phyloP scores from a whole-genome alignment of 2,797 vertebrate species.

The Danio aesculapii region DNA sequence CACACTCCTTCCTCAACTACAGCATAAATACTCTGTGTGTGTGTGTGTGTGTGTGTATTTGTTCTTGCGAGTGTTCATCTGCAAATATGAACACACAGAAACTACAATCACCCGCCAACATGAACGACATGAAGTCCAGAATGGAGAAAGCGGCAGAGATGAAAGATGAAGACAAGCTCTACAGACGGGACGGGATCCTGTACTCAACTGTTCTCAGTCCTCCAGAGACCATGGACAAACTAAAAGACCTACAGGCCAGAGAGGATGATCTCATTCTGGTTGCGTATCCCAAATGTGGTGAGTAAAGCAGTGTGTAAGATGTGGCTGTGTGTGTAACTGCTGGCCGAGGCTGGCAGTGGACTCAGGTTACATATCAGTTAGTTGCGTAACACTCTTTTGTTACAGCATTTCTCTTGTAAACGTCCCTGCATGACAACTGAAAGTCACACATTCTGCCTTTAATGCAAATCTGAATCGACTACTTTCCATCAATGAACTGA shows the following conservation, averaged over 20 bases:
- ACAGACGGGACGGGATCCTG: conserved; percentile 67
- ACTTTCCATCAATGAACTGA: background rate
- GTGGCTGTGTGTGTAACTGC: background rate
- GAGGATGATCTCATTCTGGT: conserved; percentile 71
- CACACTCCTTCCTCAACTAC: background rate
- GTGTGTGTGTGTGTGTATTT: background rate
- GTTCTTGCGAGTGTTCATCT: background rate
- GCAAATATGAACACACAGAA: background rate
- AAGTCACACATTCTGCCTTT: background rate
- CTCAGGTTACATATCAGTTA: conserved; percentile 15
- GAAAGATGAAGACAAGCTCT: conserved; percentile 68
- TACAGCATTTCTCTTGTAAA: background rate
- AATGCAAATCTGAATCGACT: background rate
- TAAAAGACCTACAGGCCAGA: conserved; percentile 71
- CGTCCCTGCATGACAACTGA: background rate
- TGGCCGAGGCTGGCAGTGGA: background rate
- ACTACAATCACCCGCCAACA: background rate
- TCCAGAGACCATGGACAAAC: conserved; percentile 68
- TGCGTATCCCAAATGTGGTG: conserved; percentile 79
- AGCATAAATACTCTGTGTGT: conserved; percentile 5
- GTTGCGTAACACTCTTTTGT: background rate
- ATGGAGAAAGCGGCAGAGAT: conserved; percentile 57
- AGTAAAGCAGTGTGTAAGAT: conserved; percentile 36
- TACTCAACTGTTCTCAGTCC: conserved; percentile 70
- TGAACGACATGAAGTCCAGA: background rate